Conservation (phyloP, 2,113 vertebrate genomes). For the Bungarus multicinctus region DNA sequence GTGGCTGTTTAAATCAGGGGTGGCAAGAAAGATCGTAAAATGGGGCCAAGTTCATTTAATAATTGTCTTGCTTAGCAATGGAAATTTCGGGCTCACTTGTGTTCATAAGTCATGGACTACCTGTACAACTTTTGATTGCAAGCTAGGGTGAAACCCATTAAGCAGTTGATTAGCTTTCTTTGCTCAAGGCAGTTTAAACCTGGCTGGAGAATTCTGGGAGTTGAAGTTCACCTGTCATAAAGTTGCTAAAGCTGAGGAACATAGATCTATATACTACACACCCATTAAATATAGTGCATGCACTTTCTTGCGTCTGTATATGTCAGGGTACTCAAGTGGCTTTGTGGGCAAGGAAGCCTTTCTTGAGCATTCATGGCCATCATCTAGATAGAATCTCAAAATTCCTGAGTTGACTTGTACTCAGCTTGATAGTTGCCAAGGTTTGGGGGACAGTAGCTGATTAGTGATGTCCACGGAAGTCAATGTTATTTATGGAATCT, state of each 20-base stretch:
- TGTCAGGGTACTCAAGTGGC: background rate
- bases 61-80: background rate
- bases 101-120: background rate
- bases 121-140: background rate
- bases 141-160: background rate
- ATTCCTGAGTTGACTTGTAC: background rate
- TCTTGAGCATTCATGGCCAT: background rate
- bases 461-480: background rate
- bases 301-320: background rate
- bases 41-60: background rate
- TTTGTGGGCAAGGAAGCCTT: background rate
- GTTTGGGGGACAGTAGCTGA: background rate
- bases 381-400: background rate
- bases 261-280: background rate
- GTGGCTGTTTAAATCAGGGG: background rate
- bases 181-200: background rate
- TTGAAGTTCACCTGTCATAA: background rate
- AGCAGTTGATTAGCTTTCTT: background rate
- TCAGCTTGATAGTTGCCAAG: background rate
- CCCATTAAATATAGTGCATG: background rate
- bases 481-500: background rate
- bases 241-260: background rate
- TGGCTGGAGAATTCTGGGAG: background rate
- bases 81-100: background rate
- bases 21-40: background rate